Percentiles rank a stretch among this genome's conserved stretches.
Conservation (phyloP, 2,888 invertebrate species). For the Caenorhabditis becei region DNA sequence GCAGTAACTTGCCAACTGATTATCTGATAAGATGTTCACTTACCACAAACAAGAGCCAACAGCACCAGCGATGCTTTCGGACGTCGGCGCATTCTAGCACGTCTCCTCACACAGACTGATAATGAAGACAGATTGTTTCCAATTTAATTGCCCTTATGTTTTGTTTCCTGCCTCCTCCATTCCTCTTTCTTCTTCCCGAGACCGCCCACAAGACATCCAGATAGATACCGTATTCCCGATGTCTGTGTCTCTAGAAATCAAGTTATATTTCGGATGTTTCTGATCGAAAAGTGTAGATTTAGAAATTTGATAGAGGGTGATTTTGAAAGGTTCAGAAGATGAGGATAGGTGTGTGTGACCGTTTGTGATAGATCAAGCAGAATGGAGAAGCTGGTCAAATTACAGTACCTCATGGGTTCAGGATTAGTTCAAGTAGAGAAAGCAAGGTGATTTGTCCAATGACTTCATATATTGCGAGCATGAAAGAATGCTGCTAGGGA, state of each 20-base stretch:
- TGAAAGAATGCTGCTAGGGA: no score
- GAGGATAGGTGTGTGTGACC: slow-evolving; percentile 10
- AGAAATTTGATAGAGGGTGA: not conserved
- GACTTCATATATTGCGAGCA: no score
- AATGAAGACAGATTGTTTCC: slow-evolving; percentile 33
- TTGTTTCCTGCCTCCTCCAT: slow-evolving; percentile 13
- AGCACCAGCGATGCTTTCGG: not conserved
- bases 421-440: not conserved
- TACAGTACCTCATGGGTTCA: not conserved
- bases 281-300: no score
- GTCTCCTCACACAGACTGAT: not conserved
- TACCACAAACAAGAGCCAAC: not conserved
- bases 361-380: slow-evolving; percentile 50
- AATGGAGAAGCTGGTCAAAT: slow-evolving; percentile 10
- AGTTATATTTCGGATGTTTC: not conserved
- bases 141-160: slow-evolving; percentile 50
- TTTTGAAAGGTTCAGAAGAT: not conserved
- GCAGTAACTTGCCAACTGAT: no score
- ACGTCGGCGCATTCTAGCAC: slow-evolving; percentile 4
- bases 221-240: slow-evolving; percentile 24
- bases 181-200: not conserved
- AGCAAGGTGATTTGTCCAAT: no score
- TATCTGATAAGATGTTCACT: not conserved
- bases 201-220: slow-evolving; percentile 9
- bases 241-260: slow-evolving; percentile 8